These are phyloP conservation scores for Leptopilina syphax DNA, from an alignment of 2,888 invertebrate genomes.

Conservation along the genomic window DNA sequence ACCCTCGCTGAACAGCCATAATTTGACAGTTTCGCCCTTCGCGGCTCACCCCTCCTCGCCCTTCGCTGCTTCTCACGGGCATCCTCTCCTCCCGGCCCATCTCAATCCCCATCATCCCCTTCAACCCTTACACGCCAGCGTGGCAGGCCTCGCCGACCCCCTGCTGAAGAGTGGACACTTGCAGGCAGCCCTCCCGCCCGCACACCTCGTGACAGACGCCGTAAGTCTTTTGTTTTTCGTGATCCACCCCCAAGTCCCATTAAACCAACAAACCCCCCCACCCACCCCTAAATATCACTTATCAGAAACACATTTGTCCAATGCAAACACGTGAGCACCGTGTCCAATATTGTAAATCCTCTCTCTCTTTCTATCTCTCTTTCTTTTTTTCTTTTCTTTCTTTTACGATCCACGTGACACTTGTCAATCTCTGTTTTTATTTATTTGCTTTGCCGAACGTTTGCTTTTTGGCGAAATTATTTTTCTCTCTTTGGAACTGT, in stretches of 20 bases:
- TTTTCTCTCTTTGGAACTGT: too few species aligned
- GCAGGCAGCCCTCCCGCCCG: slow-evolving; percentile 82
- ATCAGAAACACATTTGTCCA: slow-evolving; percentile 19
- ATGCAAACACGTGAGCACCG: slow-evolving; percentile 31
- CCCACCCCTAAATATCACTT: slow-evolving; percentile 47
- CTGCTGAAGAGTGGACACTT: slow-evolving; percentile 81
- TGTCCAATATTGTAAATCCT: slow-evolving; percentile 31
- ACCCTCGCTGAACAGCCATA: slow-evolving; percentile 76
- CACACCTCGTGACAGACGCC: slow-evolving; percentile 80
- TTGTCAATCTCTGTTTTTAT: background rate
- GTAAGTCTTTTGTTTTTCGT: slow-evolving; percentile 78
- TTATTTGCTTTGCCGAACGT: too few species aligned
- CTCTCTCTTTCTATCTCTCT: background rate
- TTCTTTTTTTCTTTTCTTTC: background rate
- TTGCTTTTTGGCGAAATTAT: too few species aligned
- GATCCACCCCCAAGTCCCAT: slow-evolving; percentile 65
- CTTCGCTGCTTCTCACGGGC: slow-evolving; percentile 75
- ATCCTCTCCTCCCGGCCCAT: slow-evolving; percentile 80
- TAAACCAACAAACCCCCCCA: slow-evolving; percentile 65
- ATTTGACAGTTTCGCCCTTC: slow-evolving; percentile 77
- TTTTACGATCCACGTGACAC: background rate
- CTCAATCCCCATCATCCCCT: slow-evolving; percentile 72
- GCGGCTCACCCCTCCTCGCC: slow-evolving; percentile 76
- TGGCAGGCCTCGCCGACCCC: slow-evolving; percentile 82
- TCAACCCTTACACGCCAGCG: slow-evolving; percentile 78